Evolutionary conservation across 2,888 invertebrate genomes (phyloP), one percentile per base, ranked within the genome.

Genomic region (Plebejus argus): DNA sequence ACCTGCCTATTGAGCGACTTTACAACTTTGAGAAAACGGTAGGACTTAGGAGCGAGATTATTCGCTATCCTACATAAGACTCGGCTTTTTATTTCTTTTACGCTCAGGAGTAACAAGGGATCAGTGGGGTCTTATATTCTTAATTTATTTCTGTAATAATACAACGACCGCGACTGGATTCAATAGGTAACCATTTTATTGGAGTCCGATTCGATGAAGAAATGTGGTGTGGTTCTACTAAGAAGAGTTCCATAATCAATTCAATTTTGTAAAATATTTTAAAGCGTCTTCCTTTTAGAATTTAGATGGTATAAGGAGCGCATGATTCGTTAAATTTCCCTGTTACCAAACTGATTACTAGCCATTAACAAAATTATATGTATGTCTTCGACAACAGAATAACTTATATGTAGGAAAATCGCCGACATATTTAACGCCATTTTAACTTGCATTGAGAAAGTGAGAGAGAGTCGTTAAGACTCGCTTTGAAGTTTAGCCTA

Each of bases 1-100:
- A 74, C 74, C 74, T 74, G 53, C 23, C 74, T 53, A 53, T 49
- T 74, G 74, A 74, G 53, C 53, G 74, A 74, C 74, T 74, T 53
- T 53, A 74, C 74, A 74, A 39, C 70, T 70, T 72, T 72, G 39
- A 49, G 39, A 72, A 72, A 72, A 72, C 74, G 74, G 49, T 53
- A 49, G 74, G n/a, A n/a, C n/a, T n/a, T n/a, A n/a, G n/a, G 74
- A 49, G 49, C 74, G 49, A 74, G 28, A 74, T 74, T 12, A 23
- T 72, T 74, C 74, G 49, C 53, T 49, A 74, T 74, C 49, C 74
- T 18, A 49, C 23, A 23, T 74, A 53, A 72, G 45, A 74, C 72
- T 45, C 3, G 23, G 12, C 23, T 45, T 72, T 72, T 72, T 45
- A 39, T 72, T 66, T 66, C 39, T 39, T 45, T 45, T 72, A 49